Percentiles rank a stretch among this genome's conserved stretches.
These are phyloP conservation scores for Polyommatus iphigenia DNA, from an alignment of 2,888 invertebrate species.

Conservation along the genomic window DNA sequence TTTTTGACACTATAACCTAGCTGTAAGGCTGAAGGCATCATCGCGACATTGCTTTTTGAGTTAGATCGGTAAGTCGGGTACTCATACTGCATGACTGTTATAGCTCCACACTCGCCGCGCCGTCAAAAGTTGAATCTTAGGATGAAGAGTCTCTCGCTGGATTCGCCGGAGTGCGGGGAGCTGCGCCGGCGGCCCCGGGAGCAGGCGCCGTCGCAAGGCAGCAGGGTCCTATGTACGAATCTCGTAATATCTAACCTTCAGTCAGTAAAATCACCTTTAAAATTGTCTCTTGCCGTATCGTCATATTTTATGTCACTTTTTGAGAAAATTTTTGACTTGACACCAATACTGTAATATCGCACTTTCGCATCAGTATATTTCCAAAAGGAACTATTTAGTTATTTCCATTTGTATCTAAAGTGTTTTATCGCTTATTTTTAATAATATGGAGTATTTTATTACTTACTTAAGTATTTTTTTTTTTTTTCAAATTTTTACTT, in stretches of 20 bases:
- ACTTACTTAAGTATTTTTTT: not conserved
- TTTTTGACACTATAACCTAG: slow-evolving; percentile 30
- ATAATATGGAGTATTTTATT: not conserved
- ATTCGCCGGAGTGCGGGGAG: slow-evolving; percentile 96
- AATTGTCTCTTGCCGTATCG: slow-evolving; percentile 33
- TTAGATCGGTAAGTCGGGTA: slow-evolving; percentile 39
- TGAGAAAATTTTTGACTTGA: not conserved
- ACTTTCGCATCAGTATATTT: not conserved
- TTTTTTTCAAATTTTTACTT: not conserved
- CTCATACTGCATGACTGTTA: slow-evolving; percentile 72
- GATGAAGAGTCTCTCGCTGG: slow-evolving; percentile 98
- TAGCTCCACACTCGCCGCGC: slow-evolving; percentile 97
- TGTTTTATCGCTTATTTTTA: not conserved
- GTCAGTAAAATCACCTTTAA: slow-evolving; percentile 32
- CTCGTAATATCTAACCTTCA: slow-evolving; percentile 39
- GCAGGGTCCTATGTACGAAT: slow-evolving; percentile 83
- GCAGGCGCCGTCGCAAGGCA: slow-evolving; percentile 75
- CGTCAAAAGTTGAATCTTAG: slow-evolving; percentile 97
- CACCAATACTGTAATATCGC: no score
- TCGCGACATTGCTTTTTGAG: slow-evolving; percentile 15
- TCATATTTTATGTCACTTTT: not conserved
- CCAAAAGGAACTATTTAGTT: not conserved
- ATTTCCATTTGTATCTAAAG: not conserved
- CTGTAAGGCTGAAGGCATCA: not conserved
- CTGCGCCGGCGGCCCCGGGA: slow-evolving; percentile 84